Base-by-base conservation (phyloP, 1,140 invertebrate genomes). In the Bombus haemorrhoidalis region DNA sequence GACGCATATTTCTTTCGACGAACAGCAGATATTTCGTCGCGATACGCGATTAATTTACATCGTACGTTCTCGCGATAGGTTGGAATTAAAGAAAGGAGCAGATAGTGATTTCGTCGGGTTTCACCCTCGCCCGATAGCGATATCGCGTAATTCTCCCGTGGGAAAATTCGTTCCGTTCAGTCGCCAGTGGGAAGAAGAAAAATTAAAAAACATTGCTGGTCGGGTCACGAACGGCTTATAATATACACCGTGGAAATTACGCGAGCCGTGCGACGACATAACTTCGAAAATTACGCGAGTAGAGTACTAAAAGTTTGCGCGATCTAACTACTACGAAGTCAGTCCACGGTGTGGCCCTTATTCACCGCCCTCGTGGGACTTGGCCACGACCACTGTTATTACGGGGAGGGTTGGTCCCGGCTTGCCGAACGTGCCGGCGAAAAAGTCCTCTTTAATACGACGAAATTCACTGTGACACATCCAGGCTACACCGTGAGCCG, bases 261-360 rank as follows among this genome's bases (percentile, higher is more conserved):
- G 87, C 89, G 84, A 86, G 71, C 74, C 73, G 86, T 79, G 90
- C 87, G 89, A 90, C 91, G 90, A 90, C 88, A 87, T 91, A 91
- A 91, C 89, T 92, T 92, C 66, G 91, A 86, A 91, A 92, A 92
- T 91, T 92, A 90, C 91, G 91, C 89, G 89, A 90, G 89, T 91
- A 90, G 91, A 89, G 89, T 92, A 91, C 77, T 85, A 88, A 91
- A 91, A 92, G 90, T 91, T 92, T 92, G 77, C 83, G 89, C 89
- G 89, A 91, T 91, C 91, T 83, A 89, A 91, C 90, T 88, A 86
- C 90, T 91, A 89, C 88, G 90, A 92, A 92, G 89, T 91, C 91
- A 86, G 89, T 87, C 90, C 91, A 92, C 91, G 91, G 87, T 91
- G 89, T 83, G 89, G 89, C 89, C 91, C 91, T 92, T 92, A 92